Conservation (phyloP, 2,113 vertebrate species). For the Myrmecobius fasciatus region DNA sequence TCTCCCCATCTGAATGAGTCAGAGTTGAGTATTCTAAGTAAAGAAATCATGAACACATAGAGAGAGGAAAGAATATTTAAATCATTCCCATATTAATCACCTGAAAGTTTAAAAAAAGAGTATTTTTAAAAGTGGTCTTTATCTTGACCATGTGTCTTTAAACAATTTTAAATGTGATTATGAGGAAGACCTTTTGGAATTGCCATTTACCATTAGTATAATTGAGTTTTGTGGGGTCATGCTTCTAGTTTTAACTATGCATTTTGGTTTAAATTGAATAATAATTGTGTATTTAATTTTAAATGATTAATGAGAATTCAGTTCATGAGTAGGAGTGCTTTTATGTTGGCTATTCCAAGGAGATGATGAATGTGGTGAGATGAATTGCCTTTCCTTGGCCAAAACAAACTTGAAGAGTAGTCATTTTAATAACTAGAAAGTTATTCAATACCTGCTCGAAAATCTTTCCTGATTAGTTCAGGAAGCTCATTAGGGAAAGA, state of each 20-base stretch:
- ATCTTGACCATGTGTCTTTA: not conserved
- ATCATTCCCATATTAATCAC: not conserved
- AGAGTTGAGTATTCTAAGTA: not conserved
- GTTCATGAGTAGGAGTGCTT: not conserved
- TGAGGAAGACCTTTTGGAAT: not conserved
- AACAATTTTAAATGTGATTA: not conserved
- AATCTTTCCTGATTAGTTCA: not conserved
- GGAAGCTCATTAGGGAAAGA: not conserved
- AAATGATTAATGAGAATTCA: constrained; percentile 7
- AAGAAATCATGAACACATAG: not conserved
- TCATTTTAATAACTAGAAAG: not conserved
- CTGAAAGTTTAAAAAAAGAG: not conserved
- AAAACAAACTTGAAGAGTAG: not conserved
- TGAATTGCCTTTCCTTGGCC: not conserved
- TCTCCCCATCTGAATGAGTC: not conserved
- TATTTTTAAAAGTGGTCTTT: not conserved
- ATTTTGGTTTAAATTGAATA: not conserved
- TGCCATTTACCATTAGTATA: not conserved
- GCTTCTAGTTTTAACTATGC: not conserved
- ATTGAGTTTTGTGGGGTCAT: constrained; percentile 8
- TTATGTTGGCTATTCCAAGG: not conserved
- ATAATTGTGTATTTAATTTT: not conserved
- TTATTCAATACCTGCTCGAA: not conserved
- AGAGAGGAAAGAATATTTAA: not conserved
- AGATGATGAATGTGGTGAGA: not conserved